phyloP scores from a whole-genome alignment of 2,888 invertebrate genomes.

The Lasius platythorax region DNA sequence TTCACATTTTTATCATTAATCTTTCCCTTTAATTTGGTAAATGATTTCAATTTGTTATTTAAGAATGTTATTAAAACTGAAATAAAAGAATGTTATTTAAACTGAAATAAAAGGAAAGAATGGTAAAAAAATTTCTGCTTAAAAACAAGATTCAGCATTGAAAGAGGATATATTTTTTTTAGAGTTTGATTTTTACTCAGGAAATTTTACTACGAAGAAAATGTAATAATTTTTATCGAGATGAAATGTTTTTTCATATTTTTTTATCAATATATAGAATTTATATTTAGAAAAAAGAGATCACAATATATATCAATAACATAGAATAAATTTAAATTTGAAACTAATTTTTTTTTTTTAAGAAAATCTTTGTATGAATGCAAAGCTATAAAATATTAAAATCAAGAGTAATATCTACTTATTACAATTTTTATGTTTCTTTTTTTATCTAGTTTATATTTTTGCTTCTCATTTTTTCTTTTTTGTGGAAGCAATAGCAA shows the following conservation, averaged over 20 bases:
- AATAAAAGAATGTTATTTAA: background rate
- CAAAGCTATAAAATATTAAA: background rate
- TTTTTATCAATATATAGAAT: background rate
- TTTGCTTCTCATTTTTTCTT: slow-evolving; percentile 3
- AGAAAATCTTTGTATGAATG: background rate
- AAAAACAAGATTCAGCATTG: background rate
- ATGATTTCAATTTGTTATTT: background rate
- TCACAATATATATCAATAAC: background rate
- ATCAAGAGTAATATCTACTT: background rate
- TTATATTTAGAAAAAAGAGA: background rate
- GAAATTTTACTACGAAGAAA: background rate
- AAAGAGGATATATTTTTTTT: background rate
- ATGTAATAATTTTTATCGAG: background rate
- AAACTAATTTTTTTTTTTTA: background rate
- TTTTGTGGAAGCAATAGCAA: background rate
- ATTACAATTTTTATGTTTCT: background rate
- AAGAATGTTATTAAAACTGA: background rate
- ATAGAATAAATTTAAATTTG: background rate
- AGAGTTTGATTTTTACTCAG: background rate
- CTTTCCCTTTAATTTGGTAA: background rate
- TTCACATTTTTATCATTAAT: background rate
- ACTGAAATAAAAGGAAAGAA: background rate
- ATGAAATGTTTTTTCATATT: background rate
- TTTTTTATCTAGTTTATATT: background rate
- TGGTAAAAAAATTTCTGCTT: background rate